Conservation (phyloP, 2,888 invertebrate species). For the Tetranychus truncatus region DNA sequence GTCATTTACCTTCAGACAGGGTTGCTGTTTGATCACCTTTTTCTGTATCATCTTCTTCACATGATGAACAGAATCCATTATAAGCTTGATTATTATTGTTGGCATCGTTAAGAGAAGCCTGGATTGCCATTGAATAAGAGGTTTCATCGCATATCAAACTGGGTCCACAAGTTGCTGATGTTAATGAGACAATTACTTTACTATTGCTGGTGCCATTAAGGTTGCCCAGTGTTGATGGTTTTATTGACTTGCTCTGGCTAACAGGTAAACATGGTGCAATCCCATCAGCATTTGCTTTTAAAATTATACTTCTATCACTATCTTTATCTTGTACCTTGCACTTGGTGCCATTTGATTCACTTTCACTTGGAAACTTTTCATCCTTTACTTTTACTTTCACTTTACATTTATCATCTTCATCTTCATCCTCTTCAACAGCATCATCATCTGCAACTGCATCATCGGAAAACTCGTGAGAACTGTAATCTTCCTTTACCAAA, state of each 20-base stretch:
- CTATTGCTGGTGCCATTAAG: no score
- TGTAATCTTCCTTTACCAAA: neutral
- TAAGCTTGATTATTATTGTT: slow-evolving; percentile 17
- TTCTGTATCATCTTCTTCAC: slow-evolving; percentile 26
- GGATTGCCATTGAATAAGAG: slow-evolving; percentile 27
- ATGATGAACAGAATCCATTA: slow-evolving; percentile 26
- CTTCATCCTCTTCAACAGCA: neutral
- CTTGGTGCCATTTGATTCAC: neutral
- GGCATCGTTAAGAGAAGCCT: slow-evolving; percentile 15
- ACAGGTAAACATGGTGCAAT: neutral
- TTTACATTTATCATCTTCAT: neutral
- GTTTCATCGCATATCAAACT: slow-evolving; percentile 25
- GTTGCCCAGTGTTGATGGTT: no score
- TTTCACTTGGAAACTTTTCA: neutral
- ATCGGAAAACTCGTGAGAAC: no score
- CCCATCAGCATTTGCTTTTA: neutral
- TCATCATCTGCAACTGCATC: neutral
- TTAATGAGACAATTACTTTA: neutral
- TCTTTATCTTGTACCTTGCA: neutral
- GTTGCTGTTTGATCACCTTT: slow-evolving; percentile 22
- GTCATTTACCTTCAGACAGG: slow-evolving; percentile 23
- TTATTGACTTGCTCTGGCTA: neutral
- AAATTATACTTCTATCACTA: no score
- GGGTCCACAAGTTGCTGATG: neutral
- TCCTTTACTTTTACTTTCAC: neutral